Evolutionary conservation across 2,113 vertebrate genomes (phyloP).

Genomic region (Cyphomyrus plagiostoma): DNA sequence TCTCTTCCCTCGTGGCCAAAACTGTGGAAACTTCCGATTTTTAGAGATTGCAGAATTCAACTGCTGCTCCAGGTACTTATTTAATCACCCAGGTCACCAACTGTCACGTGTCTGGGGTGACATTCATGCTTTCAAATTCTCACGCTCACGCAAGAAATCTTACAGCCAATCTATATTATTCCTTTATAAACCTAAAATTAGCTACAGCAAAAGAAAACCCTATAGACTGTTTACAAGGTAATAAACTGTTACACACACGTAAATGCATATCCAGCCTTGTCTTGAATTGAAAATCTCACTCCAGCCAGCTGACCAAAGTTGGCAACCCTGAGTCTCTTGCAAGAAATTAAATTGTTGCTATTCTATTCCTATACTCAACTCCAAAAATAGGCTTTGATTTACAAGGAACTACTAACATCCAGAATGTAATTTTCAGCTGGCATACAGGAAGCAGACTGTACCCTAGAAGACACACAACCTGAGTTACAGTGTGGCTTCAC

Average conservation of each 20-base stretch:
- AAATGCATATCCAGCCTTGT: background rate
- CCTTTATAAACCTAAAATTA: too few relatives aligned
- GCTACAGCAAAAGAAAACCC: too few relatives aligned
- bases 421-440: background rate
- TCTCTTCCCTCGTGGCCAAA: background rate
- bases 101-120: background rate
- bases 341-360: background rate
- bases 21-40: too few relatives aligned
- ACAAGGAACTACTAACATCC: background rate
- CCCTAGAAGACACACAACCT: background rate
- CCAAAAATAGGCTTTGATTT: background rate
- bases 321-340: background rate
- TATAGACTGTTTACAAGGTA: too few relatives aligned
- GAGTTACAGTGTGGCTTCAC: background rate
- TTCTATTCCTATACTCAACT: background rate
- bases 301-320: background rate
- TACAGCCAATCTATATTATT: too few relatives aligned
- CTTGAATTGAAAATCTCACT: background rate
- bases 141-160: too few relatives aligned
- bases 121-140: too few relatives aligned
- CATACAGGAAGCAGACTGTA: background rate
- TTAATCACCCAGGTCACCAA: too few relatives aligned
- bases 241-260: too few relatives aligned
- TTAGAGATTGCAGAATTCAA: too few relatives aligned
- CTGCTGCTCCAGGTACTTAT: too few relatives aligned